Evolutionary conservation across 2,113 vertebrate genomes (phyloP).

Genomic region (Mus musculus): DNA sequence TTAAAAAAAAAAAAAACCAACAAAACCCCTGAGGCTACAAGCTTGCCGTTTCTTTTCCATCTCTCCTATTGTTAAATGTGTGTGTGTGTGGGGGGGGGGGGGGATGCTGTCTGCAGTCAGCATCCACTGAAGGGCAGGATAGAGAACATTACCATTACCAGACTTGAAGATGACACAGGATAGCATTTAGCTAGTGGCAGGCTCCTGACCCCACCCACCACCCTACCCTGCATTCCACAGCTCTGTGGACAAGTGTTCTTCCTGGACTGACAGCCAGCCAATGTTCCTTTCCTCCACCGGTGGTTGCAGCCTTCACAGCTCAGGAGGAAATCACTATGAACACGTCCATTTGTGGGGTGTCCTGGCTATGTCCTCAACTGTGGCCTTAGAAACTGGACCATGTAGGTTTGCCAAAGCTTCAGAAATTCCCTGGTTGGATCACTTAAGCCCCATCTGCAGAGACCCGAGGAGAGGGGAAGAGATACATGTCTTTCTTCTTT

Average conservation of each 20-base stretch:
- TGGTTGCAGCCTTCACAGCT: conserved; percentile 71
- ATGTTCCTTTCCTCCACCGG: conserved; percentile 74
- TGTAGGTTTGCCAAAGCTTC: conserved; percentile 12
- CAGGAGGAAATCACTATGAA: conserved; percentile 74
- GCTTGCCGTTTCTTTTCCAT: conserved; percentile 87
- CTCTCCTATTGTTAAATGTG: conserved; percentile 83
- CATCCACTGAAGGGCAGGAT: conserved; percentile 77
- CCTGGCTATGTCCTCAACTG: conserved; percentile 29
- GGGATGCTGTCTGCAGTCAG: conserved; percentile 78
- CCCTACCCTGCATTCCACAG: neutral
- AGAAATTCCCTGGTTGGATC: neutral
- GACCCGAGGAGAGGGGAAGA: conserved; percentile 54
- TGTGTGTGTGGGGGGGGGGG: conserved; percentile 51
- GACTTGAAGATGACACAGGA: conserved; percentile 76
- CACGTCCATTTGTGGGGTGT: conserved; percentile 81
- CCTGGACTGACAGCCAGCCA: conserved; percentile 86
- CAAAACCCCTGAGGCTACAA: conserved; percentile 85
- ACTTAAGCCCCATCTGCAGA: neutral
- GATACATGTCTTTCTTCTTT: neutral
- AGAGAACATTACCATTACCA: conserved; percentile 84
- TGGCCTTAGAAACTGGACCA: neutral
- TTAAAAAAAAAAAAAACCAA: conserved; percentile 60
- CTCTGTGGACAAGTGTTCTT: conserved; percentile 83
- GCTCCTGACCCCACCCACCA: neutral
- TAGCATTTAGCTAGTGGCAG: conserved; percentile 32